Evolutionary conservation across 2,888 invertebrate genomes (phyloP).

Genomic region (Ryuthela nishihirai): DNA sequence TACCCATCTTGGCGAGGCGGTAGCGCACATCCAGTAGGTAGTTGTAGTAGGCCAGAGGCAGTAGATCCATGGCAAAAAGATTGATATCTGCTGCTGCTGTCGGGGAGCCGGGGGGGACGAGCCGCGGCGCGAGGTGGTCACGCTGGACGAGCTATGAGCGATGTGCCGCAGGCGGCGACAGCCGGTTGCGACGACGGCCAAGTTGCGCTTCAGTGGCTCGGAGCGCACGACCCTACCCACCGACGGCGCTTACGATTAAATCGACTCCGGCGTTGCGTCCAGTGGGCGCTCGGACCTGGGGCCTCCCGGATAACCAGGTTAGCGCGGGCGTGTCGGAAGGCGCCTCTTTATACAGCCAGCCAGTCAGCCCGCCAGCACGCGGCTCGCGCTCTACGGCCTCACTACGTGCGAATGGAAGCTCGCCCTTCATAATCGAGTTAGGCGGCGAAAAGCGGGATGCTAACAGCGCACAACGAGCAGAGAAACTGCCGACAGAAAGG

Average conservation of each 20-base stretch:
- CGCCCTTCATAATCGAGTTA: slow-evolving; percentile 41
- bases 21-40: slow-evolving; percentile 42
- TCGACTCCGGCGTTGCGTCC: no score
- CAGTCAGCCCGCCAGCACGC: slow-evolving; percentile 26
- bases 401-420: slow-evolving; percentile 33
- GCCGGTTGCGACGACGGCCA: neutral
- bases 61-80: slow-evolving; percentile 38
- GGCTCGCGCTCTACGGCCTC: neutral
- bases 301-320: slow-evolving; percentile 3
- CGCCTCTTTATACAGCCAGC: slow-evolving; percentile 19
- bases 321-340: slow-evolving; percentile 7
- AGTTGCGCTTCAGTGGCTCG: neutral
- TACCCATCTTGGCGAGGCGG: slow-evolving; percentile 43
- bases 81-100: no score
- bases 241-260: no score
- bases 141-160: neutral
- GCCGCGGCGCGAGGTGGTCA: no score
- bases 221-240: neutral
- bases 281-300: slow-evolving; percentile 14
- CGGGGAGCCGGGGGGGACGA: no score
- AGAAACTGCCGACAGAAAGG: no score
- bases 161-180: neutral
- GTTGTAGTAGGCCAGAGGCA: slow-evolving; percentile 42
- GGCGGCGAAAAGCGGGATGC: slow-evolving; percentile 34
- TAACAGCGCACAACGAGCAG: slow-evolving; percentile 25